Evolutionary conservation across 2,888 invertebrate species (phyloP).

Genomic region (Microctonus hyperodae): DNA sequence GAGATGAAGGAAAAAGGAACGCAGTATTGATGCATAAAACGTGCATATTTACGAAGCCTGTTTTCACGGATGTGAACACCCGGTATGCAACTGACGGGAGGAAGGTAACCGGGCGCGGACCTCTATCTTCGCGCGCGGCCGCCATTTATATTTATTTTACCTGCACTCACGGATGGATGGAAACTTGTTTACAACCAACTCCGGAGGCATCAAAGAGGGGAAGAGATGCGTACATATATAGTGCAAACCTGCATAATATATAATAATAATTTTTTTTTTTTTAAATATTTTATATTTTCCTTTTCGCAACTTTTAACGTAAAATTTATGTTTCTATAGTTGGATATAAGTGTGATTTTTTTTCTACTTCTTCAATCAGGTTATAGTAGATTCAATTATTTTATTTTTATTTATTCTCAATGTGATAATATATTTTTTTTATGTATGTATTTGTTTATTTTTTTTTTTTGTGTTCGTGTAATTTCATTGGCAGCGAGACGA

Average conservation of each 20-base stretch:
- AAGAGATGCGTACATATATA: constrained; percentile 14
- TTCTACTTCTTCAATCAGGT: neutral
- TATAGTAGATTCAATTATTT: no score
- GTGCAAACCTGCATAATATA: constrained; percentile 13
- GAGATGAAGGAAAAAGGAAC: constrained; percentile 26
- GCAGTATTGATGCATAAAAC: constrained; percentile 58
- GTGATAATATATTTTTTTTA: neutral
- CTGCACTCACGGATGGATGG: constrained; percentile 52
- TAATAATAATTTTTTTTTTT: neutral
- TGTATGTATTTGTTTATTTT: neutral
- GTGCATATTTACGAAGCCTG: constrained; percentile 60
- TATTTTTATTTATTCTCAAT: no score
- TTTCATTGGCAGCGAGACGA: constrained; percentile 15
- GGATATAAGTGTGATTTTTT: neutral
- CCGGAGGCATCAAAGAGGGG: constrained; percentile 12
- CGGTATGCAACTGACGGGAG: constrained; percentile 55
- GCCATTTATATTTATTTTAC: constrained; percentile 59
- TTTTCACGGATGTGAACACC: constrained; percentile 62
- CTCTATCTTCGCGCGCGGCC: constrained; percentile 44
- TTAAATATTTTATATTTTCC: neutral
- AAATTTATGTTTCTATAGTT: no score
- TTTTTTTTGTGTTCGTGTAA: neutral
- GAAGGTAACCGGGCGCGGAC: constrained; percentile 50
- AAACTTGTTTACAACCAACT: constrained; percentile 56
- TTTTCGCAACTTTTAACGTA: no score